A percentile compares a stretch with the other conserved stretches of the same genome.
These are phyloP conservation scores for Dasyornis broadbenti DNA, from an alignment of 2,113 vertebrate genomes.

Conservation along the genomic window DNA sequence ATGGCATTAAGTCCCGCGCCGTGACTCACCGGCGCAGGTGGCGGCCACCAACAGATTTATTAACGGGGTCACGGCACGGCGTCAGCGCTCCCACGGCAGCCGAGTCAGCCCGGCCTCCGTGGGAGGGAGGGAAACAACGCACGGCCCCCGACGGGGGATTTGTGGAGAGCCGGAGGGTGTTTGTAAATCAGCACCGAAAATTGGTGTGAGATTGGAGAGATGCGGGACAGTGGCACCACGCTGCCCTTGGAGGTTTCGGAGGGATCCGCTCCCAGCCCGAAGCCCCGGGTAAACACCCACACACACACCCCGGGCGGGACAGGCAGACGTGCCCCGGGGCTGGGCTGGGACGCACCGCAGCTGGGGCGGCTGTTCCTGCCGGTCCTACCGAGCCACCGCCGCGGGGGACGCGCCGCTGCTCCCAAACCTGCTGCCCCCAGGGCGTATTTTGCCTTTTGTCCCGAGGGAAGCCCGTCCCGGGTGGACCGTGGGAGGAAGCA, in stretches of 20 bases:
- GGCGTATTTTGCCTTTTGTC: neutral
- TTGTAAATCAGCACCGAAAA: neutral
- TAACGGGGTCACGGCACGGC: conserved; percentile 19
- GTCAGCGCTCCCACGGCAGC: neutral
- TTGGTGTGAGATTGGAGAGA: accelerated
- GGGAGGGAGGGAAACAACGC: neutral
- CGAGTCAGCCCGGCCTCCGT: neutral
- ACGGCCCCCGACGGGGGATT: accelerated
- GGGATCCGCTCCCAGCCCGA: neutral
- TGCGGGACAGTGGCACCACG: accelerated
- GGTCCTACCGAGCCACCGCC: neutral
- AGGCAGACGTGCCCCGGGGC: neutral
- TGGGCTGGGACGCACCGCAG: neutral
- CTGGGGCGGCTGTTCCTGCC: neutral
- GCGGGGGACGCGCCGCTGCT: neutral
- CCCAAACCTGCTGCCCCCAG: neutral
- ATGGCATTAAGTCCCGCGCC: conserved; percentile 34
- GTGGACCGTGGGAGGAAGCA: neutral
- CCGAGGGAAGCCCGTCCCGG: neutral
- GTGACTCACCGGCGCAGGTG: conserved; percentile 21
- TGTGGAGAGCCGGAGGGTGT: neutral
- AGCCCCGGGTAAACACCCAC: accelerated
- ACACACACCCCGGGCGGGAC: neutral
- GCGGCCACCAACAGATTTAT: neutral
- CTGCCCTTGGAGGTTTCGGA: neutral